Evolutionary conservation across 2,797 vertebrate genomes (phyloP), one percentile per base, ranked within the genome.

Genomic region (Phrynocephalus vlangalii): DNA sequence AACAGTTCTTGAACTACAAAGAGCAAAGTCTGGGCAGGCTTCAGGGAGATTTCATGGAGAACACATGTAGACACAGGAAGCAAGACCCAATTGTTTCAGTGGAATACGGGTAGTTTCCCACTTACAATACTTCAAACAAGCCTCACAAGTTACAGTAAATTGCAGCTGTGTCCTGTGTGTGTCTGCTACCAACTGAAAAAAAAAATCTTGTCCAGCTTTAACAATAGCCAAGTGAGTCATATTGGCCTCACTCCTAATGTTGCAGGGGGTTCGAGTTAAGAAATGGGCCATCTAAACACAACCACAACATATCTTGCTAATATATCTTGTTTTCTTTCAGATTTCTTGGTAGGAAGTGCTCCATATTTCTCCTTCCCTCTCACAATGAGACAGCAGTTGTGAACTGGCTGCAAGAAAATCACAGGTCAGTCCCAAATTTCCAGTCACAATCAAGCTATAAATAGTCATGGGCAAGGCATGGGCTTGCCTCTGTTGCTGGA

Each of bases 131-230:
- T 91, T 91, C 83, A 63, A 86, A 88, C 86, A 92, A 68, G 88
- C 83, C 78, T 50, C 86, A 89, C 66, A 16, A 71, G 89, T 90
- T 95, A 92, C 95, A 79, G 94, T 90, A 94, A 95, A 91, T 28
- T 15, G 86, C 91, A 91, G 93, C 92, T 63, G 48, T 94, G 91
- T 85, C 84, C 26, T 83, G 91, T 90, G 18, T 72, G 72, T 81
- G 90, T 91, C 87, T 75, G 90, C 70, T 92, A 93, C 77, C 93
- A 94, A 90, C 91, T 87, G 85, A 90, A 85, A 93, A 94, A 94
- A 90, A 93, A 94, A 90, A 91, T 81, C 91, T 89, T 93, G 92
- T 80, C 84, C 87, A 52, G 60, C 78, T 82, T 92, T 89, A 92
- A 92, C 91, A 87, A 91, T 83, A 87, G 83, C 72, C 1, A 67